Conservation (phyloP, 2,888 invertebrate species). For the Sarcophaga caerulescens region DNA sequence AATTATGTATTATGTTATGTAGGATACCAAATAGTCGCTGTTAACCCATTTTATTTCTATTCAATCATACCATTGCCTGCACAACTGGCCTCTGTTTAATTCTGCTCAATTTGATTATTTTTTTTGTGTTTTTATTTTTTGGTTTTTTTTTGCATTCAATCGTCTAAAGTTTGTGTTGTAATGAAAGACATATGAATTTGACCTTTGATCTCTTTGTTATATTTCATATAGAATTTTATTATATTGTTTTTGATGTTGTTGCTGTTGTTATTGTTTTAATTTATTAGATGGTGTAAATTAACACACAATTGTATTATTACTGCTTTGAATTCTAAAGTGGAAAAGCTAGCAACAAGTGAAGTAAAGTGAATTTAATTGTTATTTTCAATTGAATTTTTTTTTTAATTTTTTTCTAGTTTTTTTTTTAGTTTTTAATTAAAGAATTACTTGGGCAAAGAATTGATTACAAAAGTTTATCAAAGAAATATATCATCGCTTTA, state of each 20-base stretch:
- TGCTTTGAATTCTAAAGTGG: slow-evolving; percentile 33
- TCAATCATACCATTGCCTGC: neutral
- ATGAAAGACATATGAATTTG: slow-evolving; percentile 50
- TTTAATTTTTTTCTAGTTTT: too few species aligned
- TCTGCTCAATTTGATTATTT: neutral
- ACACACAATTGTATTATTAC: slow-evolving; percentile 45
- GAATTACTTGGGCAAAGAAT: too few species aligned
- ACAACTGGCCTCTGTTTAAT: neutral
- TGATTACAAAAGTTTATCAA: too few species aligned
- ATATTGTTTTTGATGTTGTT: neutral
- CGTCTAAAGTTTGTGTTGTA: slow-evolving; percentile 43
- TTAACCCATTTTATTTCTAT: too few species aligned
- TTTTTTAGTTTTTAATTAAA: too few species aligned
- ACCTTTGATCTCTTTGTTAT: slow-evolving; percentile 48
- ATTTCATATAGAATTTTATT: neutral
- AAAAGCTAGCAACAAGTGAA: neutral
- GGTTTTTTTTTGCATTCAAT: slow-evolving; percentile 47
- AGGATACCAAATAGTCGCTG: too few species aligned
- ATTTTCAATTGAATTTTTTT: too few species aligned
- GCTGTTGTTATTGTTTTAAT: slow-evolving; percentile 3
- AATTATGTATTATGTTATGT: too few species aligned
- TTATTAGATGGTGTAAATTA: slow-evolving; percentile 64
- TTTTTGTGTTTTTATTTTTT: neutral
- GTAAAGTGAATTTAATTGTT: neutral
- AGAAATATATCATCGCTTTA: too few species aligned